phyloP scores from a whole-genome alignment of 2,888 invertebrate species.

The Lepidocyrtinus sp. region DNA sequence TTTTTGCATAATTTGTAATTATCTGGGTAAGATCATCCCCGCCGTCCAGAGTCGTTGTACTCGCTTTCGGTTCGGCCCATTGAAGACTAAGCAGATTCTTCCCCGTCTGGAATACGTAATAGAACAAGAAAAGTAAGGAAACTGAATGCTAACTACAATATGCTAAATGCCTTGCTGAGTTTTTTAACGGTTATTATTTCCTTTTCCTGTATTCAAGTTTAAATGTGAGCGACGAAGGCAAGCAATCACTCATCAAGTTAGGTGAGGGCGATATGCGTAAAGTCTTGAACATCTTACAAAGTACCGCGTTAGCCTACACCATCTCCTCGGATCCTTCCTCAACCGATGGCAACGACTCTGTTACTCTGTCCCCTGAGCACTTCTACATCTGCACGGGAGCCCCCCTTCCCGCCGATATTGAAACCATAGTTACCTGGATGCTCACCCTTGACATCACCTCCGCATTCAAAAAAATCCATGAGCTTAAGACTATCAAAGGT shows the following conservation, averaged over 20 bases:
- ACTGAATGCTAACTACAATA: too few relatives aligned
- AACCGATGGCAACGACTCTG: conserved; percentile 71
- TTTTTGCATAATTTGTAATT: conserved; percentile 99
- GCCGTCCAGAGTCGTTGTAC: conserved; percentile 99
- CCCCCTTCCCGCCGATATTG: conserved; percentile 91
- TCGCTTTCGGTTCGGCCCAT: conserved; percentile 94
- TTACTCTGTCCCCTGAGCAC: conserved; percentile 88
- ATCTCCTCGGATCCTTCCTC: conserved; percentile 52
- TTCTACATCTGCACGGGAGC: conserved; percentile 98
- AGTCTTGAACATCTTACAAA: conserved; percentile 96
- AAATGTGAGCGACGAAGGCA: conserved; percentile 88
- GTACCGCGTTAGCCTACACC: conserved; percentile 91
- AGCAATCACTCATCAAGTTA: conserved; percentile 88
- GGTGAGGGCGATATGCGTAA: conserved; percentile 98
- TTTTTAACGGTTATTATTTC: too few relatives aligned
- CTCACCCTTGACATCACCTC: conserved; percentile 83
- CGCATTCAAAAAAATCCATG: conserved; percentile 84
- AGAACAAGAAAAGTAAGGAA: conserved; percentile 82
- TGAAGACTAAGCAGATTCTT: conserved; percentile 87
- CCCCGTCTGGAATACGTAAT: conserved; percentile 91
- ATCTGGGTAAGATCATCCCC: conserved; percentile 98
- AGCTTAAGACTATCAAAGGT: conserved; percentile 88
- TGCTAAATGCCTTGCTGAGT: too few relatives aligned
- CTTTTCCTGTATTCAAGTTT: conserved; percentile 82
- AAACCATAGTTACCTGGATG: conserved; percentile 89